A percentile compares a stretch with the other conserved stretches of the same genome.
Evolutionary conservation across 2,888 invertebrate genomes (phyloP).

Genomic region (Crossocerus cetratus): DNA sequence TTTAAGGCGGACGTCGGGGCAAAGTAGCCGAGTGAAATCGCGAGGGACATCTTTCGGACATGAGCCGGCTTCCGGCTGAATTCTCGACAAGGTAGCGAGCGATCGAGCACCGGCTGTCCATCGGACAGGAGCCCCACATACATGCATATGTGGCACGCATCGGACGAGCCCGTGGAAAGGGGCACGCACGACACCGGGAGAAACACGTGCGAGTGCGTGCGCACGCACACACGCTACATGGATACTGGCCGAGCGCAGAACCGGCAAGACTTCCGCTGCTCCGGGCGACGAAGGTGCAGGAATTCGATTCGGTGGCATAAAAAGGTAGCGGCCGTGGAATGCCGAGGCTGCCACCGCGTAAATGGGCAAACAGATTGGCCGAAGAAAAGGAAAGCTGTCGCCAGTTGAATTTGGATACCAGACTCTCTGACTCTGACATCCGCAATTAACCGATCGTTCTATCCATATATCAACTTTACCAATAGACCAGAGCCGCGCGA

Average conservation of each 20-base stretch:
- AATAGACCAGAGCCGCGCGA: too few relatives aligned
- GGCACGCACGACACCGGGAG: not conserved
- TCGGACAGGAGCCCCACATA: not conserved
- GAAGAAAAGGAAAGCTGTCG: slow-evolving; percentile 8
- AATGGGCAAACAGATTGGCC: slow-evolving; percentile 22
- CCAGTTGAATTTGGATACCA: slow-evolving; percentile 12
- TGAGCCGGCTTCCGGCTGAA: slow-evolving; percentile 45
- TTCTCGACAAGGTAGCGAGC: slow-evolving; percentile 61
- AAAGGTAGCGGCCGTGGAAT: slow-evolving; percentile 34
- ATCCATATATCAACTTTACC: too few relatives aligned
- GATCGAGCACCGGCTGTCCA: slow-evolving; percentile 32
- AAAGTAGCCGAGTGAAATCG: not conserved
- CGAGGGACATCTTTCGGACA: not conserved
- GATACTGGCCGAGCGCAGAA: slow-evolving; percentile 30
- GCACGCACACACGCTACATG: slow-evolving; percentile 15
- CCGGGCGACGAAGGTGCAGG: slow-evolving; percentile 47
- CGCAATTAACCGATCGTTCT: too few relatives aligned
- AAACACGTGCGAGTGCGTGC: slow-evolving; percentile 32
- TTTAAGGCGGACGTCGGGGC: slow-evolving; percentile 4
- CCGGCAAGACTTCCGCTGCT: slow-evolving; percentile 58
- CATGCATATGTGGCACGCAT: slow-evolving; percentile 17
- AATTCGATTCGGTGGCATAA: slow-evolving; percentile 60
- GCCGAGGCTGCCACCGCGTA: slow-evolving; percentile 20
- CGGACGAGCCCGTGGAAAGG: not conserved
- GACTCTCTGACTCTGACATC: too few relatives aligned